These are phyloP conservation scores for Hemicentrotus pulcherrimus DNA, from an alignment of 35 echinoderm and acorn worm genomes.

Conservation along the genomic window DNA sequence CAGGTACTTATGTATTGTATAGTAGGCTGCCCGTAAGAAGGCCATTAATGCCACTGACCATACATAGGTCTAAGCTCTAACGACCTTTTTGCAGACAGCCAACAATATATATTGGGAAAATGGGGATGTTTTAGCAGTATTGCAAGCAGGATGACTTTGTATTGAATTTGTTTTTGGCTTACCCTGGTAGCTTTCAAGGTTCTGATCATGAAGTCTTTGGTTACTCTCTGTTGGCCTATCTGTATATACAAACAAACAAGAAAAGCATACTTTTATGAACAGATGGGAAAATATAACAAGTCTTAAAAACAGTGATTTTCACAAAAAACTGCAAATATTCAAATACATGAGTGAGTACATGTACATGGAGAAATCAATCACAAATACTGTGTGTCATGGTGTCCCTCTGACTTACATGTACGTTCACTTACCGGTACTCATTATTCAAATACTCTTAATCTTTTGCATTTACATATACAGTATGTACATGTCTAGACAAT, in stretches of 20 bases:
- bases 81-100: too few species aligned
- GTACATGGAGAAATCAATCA: too few species aligned
- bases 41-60: too few species aligned
- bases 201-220: slow-evolving; percentile 68
- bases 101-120: not conserved
- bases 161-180: not conserved
- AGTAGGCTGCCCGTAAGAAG: too few species aligned
- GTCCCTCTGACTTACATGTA: not conserved
- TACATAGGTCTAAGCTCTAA: too few species aligned
- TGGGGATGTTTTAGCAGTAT: not conserved
- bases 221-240: slow-evolving; percentile 60
- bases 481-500: too few species aligned
- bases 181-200: slow-evolving; percentile 55
- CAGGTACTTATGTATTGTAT: too few species aligned
- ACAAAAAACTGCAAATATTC: not conserved
- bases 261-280: not conserved
- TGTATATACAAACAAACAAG: not conserved
- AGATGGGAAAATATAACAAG: not conserved
- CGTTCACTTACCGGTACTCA: too few species aligned
- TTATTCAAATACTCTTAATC: too few species aligned
- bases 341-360: not conserved
- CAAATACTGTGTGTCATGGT: not conserved
- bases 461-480: too few species aligned
- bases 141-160: not conserved
- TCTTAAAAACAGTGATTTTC: not conserved